Conservation (phyloP, 1,140 invertebrate genomes). For the Ostrea edulis region DNA sequence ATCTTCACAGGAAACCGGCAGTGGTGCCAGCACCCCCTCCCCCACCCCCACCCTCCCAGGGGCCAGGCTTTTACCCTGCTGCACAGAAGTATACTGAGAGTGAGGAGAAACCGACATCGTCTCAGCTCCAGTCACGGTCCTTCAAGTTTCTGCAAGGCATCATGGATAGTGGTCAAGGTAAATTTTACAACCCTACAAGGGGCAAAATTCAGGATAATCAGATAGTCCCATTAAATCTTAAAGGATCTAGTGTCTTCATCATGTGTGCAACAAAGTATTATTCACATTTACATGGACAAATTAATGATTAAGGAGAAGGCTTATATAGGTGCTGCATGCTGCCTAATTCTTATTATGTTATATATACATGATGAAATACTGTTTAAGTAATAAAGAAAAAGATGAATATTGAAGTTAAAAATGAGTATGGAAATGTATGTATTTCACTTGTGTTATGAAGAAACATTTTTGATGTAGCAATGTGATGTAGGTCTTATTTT, state of each 20-base stretch:
- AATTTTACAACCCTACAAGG: neutral
- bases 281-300: too few relatives aligned
- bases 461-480: neutral
- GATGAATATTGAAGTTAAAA: neutral
- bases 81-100: constrained; percentile 71
- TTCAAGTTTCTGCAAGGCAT: constrained; percentile 77
- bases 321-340: too few relatives aligned
- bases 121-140: constrained; percentile 74
- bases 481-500: neutral
- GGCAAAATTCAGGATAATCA: too few relatives aligned
- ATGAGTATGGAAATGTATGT: neutral
- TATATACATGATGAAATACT: too few relatives aligned
- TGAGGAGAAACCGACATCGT: constrained; percentile 64
- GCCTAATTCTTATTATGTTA: too few relatives aligned
- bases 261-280: too few relatives aligned
- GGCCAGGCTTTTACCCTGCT: constrained; percentile 40
- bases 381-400: too few relatives aligned
- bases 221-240: too few relatives aligned
- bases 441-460: neutral
- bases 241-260: too few relatives aligned
- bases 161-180: constrained; percentile 78
- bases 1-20: constrained; percentile 14
- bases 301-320: too few relatives aligned
- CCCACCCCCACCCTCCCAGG: constrained; percentile 44
- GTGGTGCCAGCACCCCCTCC: neutral